A percentile compares a stretch with the other conserved stretches of the same genome.
phyloP scores from a whole-genome alignment of 2,888 invertebrate species.

The Drosophila gaucha region DNA sequence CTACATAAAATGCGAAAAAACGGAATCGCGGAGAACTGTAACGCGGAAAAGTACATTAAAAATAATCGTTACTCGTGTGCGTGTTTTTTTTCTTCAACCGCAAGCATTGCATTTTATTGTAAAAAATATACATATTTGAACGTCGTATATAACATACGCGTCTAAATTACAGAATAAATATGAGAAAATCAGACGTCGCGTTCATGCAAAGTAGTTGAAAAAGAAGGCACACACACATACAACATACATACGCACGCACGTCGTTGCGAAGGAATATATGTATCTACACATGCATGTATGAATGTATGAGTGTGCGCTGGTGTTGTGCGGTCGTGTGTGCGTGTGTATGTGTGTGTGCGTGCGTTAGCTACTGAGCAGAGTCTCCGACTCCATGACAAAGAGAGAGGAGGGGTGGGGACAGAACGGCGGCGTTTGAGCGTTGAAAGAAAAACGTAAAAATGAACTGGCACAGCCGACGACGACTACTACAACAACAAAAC shows the following conservation, averaged over 20 bases:
- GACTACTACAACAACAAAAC: slow-evolving; percentile 27
- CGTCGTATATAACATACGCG: slow-evolving; percentile 22
- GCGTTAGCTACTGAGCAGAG: slow-evolving; percentile 60
- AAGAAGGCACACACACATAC: slow-evolving; percentile 68
- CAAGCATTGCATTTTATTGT: slow-evolving; percentile 23
- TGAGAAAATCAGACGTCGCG: slow-evolving; percentile 54
- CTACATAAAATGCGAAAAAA: slow-evolving; percentile 61
- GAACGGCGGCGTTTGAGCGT: slow-evolving; percentile 58
- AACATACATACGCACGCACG: slow-evolving; percentile 65
- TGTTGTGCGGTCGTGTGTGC: slow-evolving; percentile 55
- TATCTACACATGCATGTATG: slow-evolving; percentile 60
- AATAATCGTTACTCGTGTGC: slow-evolving; percentile 54
- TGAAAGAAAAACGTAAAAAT: slow-evolving; percentile 65
- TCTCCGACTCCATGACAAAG: slow-evolving; percentile 37
- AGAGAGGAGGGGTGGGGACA: slow-evolving; percentile 37
- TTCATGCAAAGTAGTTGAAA: slow-evolving; percentile 64
- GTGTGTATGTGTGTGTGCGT: slow-evolving; percentile 39
- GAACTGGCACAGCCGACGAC: slow-evolving; percentile 62
- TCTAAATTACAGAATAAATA: slow-evolving; percentile 21
- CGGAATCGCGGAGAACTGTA: slow-evolving; percentile 63
- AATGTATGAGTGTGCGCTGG: slow-evolving; percentile 53
- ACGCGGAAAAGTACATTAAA: slow-evolving; percentile 63
- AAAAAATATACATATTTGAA: slow-evolving; percentile 11
- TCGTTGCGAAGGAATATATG: slow-evolving; percentile 71
- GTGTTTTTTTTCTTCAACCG: slow-evolving; percentile 39